Evolutionary conservation across 2,888 invertebrate species (phyloP).

Genomic region (Sepioteuthis lessoniana): DNA sequence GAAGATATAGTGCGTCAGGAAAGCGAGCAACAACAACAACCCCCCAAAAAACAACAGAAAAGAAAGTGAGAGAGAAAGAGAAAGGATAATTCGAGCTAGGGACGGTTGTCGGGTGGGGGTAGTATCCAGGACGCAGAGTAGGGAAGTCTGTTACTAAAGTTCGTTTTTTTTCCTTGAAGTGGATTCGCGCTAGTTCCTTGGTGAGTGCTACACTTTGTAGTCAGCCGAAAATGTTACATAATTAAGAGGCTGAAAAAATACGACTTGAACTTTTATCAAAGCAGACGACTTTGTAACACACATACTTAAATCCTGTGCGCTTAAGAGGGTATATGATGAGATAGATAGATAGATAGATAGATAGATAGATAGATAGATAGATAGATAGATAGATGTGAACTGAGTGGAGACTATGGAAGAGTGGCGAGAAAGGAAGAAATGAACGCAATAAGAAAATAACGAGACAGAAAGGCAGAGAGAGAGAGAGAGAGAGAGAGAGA

Average conservation of each 20-base stretch:
- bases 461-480: too few relatives aligned
- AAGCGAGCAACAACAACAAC: too few relatives aligned
- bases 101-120: too few relatives aligned
- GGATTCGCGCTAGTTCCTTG: neutral
- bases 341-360: neutral
- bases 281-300: neutral
- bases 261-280: neutral
- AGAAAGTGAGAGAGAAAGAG: too few relatives aligned
- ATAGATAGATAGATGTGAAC: too few relatives aligned
- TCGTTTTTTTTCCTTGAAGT: neutral
- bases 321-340: neutral
- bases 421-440: neutral
- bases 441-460: neutral
- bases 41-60: too few relatives aligned
- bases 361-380: neutral
- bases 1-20: too few relatives aligned
- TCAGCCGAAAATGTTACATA: constrained; percentile 6
- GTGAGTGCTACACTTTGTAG: neutral
- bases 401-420: too few relatives aligned
- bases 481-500: neutral
- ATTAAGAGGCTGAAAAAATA: neutral
- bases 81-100: too few relatives aligned
- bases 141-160: too few relatives aligned
- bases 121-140: too few relatives aligned
- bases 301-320: neutral